Conservation (phyloP, 30 jellyfish, hydroid and myxozoan species). For the Aurelia aurita complex sp. Pacific region DNA sequence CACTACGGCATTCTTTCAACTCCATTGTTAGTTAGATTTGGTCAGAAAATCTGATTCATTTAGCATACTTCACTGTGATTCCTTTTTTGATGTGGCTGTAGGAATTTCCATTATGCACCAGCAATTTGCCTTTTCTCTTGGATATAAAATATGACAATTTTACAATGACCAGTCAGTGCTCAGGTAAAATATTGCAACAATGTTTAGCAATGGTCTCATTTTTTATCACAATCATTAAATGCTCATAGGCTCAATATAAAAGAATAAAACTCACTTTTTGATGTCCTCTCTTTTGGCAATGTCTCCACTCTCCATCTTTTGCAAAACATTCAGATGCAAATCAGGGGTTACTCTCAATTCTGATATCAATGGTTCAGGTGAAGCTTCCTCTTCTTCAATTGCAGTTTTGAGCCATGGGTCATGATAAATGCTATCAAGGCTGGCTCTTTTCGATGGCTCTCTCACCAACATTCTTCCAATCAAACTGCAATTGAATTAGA, state of each 20-base stretch:
- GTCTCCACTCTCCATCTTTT: conserved; percentile 86
- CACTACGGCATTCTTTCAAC: too few species aligned
- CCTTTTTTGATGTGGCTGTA: too few species aligned
- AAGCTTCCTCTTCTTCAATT: conserved; percentile 35
- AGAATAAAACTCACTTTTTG: conserved; percentile 62
- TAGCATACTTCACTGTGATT: too few species aligned
- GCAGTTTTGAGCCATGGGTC: conserved; percentile 85
- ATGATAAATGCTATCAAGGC: conserved; percentile 76
- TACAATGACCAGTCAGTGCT: too few species aligned
- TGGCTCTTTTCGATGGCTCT: conserved; percentile 87
- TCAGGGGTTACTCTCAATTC: conserved; percentile 76
- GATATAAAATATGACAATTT: too few species aligned
- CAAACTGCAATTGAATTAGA: conserved; percentile 39
- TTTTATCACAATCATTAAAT: too few species aligned
- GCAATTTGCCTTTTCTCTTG: too few species aligned
- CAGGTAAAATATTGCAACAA: too few species aligned
- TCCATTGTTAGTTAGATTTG: too few species aligned
- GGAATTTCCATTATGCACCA: too few species aligned
- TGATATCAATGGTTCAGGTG: conserved; percentile 84
- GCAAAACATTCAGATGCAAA: conserved; percentile 77
- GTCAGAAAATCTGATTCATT: too few species aligned
- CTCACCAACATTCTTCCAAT: conserved; percentile 90
- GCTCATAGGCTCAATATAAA: background rate
- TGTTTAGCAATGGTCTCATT: too few species aligned
- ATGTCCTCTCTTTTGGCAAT: conserved; percentile 82